These are phyloP conservation scores for Coleophora flavipennella DNA, from an alignment of 2,888 invertebrate genomes.

Conservation along the genomic window DNA sequence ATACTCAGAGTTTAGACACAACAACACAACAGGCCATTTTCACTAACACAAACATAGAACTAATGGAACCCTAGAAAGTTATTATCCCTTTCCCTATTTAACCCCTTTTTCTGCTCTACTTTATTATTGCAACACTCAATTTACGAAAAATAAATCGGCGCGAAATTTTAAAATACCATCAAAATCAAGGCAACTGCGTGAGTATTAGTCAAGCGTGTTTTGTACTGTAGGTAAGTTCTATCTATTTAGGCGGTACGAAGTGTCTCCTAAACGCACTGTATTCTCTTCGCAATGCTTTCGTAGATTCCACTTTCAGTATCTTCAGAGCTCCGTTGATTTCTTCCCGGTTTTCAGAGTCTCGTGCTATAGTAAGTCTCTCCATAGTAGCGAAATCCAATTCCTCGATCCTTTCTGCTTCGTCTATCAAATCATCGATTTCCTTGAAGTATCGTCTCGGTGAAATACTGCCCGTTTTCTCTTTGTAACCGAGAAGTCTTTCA, in stretches of 20 bases:
- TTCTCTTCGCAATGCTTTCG: constrained; percentile 53
- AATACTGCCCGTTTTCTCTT: constrained; percentile 40
- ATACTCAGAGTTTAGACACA: too few species aligned
- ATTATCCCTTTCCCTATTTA: too few species aligned
- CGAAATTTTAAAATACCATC: constrained; percentile 32
- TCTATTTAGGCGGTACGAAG: constrained; percentile 36
- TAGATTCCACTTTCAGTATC: constrained; percentile 46
- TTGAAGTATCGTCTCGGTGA: constrained; percentile 39
- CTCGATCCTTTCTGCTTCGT: constrained; percentile 53
- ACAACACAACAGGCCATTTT: too few species aligned
- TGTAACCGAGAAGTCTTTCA: constrained; percentile 45
- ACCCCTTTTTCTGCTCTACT: too few species aligned
- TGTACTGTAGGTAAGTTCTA: constrained; percentile 1
- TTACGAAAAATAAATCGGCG: constrained; percentile 21
- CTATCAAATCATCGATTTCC: constrained; percentile 44
- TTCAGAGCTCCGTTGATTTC: constrained; percentile 45
- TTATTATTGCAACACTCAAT: constrained; percentile 2
- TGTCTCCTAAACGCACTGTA: constrained; percentile 49
- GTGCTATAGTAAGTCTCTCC: constrained; percentile 45
- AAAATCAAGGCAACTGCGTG: constrained; percentile 26
- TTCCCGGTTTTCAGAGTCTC: constrained; percentile 44
- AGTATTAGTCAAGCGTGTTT: constrained; percentile 4
- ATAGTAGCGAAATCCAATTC: constrained; percentile 58
- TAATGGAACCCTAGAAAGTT: too few species aligned
- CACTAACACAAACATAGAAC: too few species aligned